Conservation (phyloP, 2,797 vertebrate genomes). For the Microcaecilia unicolor region DNA sequence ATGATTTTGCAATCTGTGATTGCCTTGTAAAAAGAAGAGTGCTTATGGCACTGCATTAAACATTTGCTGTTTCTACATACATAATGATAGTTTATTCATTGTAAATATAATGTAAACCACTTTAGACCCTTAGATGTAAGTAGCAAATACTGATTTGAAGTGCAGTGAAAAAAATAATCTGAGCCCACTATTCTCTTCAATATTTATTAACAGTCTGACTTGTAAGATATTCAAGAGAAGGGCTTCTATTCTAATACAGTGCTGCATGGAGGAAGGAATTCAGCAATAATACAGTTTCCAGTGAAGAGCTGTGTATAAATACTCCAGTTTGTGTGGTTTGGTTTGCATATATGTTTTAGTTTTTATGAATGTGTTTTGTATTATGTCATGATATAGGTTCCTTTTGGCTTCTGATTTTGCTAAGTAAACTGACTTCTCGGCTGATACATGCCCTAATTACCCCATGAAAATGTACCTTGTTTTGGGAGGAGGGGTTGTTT, state of each 20-base stretch:
- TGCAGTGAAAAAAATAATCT: constrained; percentile 77
- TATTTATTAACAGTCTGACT: constrained; percentile 60
- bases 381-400: constrained; percentile 18
- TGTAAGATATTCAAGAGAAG: constrained; percentile 39
- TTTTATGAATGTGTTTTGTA: constrained; percentile 16
- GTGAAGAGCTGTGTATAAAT: constrained; percentile 26
- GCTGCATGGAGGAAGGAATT: constrained; percentile 39
- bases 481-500: no score
- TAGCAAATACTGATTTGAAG: constrained; percentile 66
- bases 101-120: constrained; percentile 33
- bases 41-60: constrained; percentile 69
- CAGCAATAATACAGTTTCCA: constrained; percentile 43
- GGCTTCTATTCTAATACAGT: constrained; percentile 53
- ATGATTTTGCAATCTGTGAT: constrained; percentile 97
- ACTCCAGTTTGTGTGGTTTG: constrained; percentile 46
- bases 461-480: no score
- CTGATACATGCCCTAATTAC: no score
- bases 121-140: constrained; percentile 55
- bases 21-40: constrained; percentile 80
- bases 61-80: constrained; percentile 56
- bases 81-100: constrained; percentile 35
- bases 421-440: no score
- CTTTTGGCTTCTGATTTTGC: constrained; percentile 30
- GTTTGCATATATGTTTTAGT: constrained; percentile 26
- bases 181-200: constrained; percentile 66